Conservation (phyloP, 2,113 vertebrate species). For the Chaetodon trifascialis region DNA sequence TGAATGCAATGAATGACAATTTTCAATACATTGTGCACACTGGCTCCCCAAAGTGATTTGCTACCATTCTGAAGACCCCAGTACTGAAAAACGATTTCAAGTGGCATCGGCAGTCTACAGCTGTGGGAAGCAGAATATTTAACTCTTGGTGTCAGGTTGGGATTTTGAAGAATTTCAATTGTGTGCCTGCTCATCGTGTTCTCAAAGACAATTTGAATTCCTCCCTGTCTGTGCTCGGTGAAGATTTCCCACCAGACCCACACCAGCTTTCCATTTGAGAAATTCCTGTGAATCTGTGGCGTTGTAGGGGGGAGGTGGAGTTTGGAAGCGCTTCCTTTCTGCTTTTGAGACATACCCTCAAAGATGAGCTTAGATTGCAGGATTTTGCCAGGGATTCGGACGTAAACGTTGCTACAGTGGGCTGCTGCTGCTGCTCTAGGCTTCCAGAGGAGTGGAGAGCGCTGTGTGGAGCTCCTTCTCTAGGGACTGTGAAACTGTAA, state of each 20-base stretch:
- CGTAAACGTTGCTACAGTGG: constrained; percentile 15
- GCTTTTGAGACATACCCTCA: constrained; percentile 5
- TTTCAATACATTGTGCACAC: not conserved
- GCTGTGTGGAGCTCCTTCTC: constrained; percentile 58
- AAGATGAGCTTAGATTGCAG: not conserved
- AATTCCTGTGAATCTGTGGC: not conserved
- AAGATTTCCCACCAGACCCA: constrained; percentile 10
- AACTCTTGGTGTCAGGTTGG: not conserved
- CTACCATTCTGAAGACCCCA: not conserved
- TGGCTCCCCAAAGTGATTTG: not conserved
- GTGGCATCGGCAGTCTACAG: constrained; percentile 6
- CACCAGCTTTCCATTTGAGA: constrained; percentile 10
- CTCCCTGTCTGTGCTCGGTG: not conserved
- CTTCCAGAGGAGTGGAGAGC: constrained; percentile 42
- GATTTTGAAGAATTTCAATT: not conserved
- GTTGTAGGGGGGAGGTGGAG: not conserved
- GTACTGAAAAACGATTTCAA: not conserved
- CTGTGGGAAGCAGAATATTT: not conserved
- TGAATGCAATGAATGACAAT: not conserved
- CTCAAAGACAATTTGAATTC: constrained; percentile 11
- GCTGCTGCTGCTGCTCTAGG: constrained; percentile 30
- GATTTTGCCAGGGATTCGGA: constrained; percentile 30
- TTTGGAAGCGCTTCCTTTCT: not conserved
- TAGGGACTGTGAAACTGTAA: constrained; percentile 69
- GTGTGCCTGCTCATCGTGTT: not conserved